phyloP scores from a whole-genome alignment of 2,888 invertebrate species.

The Alloscopus bannaensis region DNA sequence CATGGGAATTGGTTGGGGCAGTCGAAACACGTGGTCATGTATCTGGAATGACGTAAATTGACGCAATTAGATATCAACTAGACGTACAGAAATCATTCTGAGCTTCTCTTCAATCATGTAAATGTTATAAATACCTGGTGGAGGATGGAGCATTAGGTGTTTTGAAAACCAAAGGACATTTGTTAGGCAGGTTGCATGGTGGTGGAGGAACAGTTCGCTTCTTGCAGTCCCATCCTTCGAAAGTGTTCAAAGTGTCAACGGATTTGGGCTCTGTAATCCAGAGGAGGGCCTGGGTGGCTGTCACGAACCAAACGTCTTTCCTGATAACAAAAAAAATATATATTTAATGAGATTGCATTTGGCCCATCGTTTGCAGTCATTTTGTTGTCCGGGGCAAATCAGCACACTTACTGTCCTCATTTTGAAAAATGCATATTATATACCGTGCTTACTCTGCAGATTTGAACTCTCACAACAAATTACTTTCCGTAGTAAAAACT shows the following conservation, averaged over 20 bases:
- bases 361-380: no score
- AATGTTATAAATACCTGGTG: slow-evolving; percentile 67
- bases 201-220: slow-evolving; percentile 83
- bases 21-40: slow-evolving; percentile 90
- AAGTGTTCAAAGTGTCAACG: slow-evolving; percentile 81
- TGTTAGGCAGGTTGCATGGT: slow-evolving; percentile 87
- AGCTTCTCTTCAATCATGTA: not conserved
- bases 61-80: not conserved
- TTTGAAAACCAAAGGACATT: slow-evolving; percentile 89
- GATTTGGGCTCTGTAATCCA: slow-evolving; percentile 93
- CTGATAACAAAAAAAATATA: slow-evolving; percentile 76
- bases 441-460: no score
- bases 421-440: no score
- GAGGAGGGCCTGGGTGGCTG: slow-evolving; percentile 90
- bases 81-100: no score
- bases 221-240: slow-evolving; percentile 89
- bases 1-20: slow-evolving; percentile 92
- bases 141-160: slow-evolving; percentile 79
- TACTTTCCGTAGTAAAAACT: slow-evolving; percentile 80
- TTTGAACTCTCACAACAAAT: slow-evolving; percentile 86
- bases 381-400: no score
- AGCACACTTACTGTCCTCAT: no score
- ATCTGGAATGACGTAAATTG: slow-evolving; percentile 77
- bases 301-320: slow-evolving; percentile 90
- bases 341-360: no score